These are phyloP conservation scores for Temnothorax nylanderi DNA, from an alignment of 1,140 invertebrate species.

Conservation along the genomic window DNA sequence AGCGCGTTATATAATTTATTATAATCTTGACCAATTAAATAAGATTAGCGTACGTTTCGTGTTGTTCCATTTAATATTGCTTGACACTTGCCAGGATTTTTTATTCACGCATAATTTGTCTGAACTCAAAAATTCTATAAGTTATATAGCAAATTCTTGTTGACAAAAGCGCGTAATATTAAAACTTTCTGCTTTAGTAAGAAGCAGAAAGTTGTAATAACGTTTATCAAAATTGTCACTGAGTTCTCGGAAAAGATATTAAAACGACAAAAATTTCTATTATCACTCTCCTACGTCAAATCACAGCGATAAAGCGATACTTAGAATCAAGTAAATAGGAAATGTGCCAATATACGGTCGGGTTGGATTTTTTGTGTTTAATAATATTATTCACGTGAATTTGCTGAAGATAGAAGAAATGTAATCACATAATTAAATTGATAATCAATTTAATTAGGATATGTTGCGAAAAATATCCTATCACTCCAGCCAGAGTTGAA, in stretches of 20 bases:
- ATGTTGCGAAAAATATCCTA: no score
- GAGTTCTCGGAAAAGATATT: background rate
- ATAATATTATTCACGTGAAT: no score
- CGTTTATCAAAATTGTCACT: background rate
- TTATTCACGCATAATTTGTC: background rate
- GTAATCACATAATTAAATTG: no score
- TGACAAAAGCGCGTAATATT: background rate
- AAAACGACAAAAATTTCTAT: background rate
- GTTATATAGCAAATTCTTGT: background rate
- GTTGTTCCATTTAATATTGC: slow-evolving; percentile 27
- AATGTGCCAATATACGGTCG: no score
- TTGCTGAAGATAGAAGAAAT: no score
- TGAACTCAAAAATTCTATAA: background rate
- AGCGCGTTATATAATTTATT: no score
- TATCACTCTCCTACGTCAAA: background rate
- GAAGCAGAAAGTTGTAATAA: background rate
- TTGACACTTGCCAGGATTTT: background rate
- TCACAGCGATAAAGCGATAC: background rate
- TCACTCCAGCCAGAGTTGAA: no score
- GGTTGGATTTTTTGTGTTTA: no score
- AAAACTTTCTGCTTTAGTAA: background rate
- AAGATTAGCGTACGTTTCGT: no score
- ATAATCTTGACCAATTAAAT: no score
- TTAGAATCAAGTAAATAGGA: no score
- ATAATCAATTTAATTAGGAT: no score